Base-by-base conservation (phyloP, 2,888 invertebrate genomes). In the Rhopalosiphum nymphaeae region DNA sequence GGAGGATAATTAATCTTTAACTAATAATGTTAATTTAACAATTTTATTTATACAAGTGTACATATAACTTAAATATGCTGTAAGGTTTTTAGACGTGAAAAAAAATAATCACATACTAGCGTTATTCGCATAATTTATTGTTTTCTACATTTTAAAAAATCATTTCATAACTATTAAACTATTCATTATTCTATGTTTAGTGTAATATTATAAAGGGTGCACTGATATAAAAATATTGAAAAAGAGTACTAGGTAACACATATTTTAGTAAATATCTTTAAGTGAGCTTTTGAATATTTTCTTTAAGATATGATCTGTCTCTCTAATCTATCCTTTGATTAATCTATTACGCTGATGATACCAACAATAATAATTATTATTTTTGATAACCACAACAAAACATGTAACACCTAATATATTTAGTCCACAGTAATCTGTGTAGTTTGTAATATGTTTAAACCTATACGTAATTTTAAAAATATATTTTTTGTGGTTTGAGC, bases 401-500 rank as follows among this genome's bases (percentile, higher is more conserved):
- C 9, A 78, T 36, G 11, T 78, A 78, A 9, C 9, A 78, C 53
- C 53, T 36, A 78, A 36, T 36, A 78, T 78, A 78, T 36, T 36
- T 78, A 42, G 78, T 21, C 78, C 3, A 21, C 36, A 36, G 42
- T 21, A 36, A 78, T 21, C 0, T 36, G 36, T 78, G 36, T 78
- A 78, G 36, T 78, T 78, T 36, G 36, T 36, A 78, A 78, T 78
- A 36, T 78, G 21, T 78, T 78, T 78, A 78, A 36, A 78, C 53
- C 53, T 53, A 53, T 36, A 21, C 21, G 7, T 42, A 36, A 36
- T 78, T 36, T 36, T 36, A 36, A 78, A 67, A 78, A 78, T 21
- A 4, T 78, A 21, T 67, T 67, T 89, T 67, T 78, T 36, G 91
- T 53, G 67, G n/a, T 91, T 91, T 49, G 78, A 91, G 61, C 44